Percentiles rank a stretch among this genome's conserved stretches.
These are phyloP conservation scores for Ichneumoninae sp. DNA, from an alignment of 2,888 invertebrate genomes.

Conservation along the genomic window DNA sequence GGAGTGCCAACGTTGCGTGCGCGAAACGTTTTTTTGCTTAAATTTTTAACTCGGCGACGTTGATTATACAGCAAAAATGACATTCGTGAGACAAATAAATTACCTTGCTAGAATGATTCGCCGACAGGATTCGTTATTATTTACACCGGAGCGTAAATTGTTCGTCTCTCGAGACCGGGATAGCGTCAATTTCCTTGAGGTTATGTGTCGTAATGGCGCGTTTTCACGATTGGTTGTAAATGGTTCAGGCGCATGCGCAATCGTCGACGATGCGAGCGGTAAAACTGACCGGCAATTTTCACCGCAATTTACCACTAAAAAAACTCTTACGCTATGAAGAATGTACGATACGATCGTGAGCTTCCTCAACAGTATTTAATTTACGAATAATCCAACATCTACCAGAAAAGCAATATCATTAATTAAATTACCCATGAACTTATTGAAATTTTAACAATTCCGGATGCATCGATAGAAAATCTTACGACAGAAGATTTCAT, in stretches of 20 bases:
- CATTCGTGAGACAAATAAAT: neutral
- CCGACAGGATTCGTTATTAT: conserved; percentile 16
- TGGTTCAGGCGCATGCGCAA: conserved; percentile 1
- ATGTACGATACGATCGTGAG: neutral
- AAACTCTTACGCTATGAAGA: neutral
- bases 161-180: conserved; percentile 21
- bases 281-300: neutral
- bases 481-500: too few species aligned
- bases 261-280: conserved; percentile 3
- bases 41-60: neutral
- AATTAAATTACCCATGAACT: neutral
- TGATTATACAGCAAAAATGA: neutral
- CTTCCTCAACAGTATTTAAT: neutral
- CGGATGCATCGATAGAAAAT: too few species aligned
- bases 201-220: conserved; percentile 33
- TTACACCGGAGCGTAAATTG: neutral
- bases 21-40: neutral
- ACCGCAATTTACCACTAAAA: neutral
- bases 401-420: neutral
- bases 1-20: neutral
- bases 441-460: neutral
- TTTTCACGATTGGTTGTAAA: neutral
- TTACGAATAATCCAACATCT: neutral
- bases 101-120: conserved; percentile 34
- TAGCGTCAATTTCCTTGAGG: conserved; percentile 50